Conservation (phyloP, 2,797 vertebrate genomes). For the Gallinago nigripennis region DNA sequence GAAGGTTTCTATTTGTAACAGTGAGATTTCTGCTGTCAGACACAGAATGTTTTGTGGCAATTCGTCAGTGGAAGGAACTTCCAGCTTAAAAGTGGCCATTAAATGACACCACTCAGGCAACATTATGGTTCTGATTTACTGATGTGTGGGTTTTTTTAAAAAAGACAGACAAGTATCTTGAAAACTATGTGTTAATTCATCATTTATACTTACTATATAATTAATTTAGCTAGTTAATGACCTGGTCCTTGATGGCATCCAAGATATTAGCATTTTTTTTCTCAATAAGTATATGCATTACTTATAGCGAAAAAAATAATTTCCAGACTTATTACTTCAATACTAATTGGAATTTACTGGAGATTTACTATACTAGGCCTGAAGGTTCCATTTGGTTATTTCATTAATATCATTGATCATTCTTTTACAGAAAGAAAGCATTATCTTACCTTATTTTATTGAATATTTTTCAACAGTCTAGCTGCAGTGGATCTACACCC, state of each 20-base stretch:
- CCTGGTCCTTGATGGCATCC: background rate
- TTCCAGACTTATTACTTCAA: conserved; percentile 12
- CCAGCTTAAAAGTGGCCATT: background rate
- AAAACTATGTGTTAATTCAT: background rate
- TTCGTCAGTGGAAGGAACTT: background rate
- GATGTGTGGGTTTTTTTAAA: background rate
- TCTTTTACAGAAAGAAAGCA: conserved; percentile 29
- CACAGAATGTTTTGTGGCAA: background rate
- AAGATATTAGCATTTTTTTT: background rate
- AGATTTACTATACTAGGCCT: conserved; percentile 29
- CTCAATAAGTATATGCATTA: background rate
- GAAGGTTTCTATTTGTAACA: background rate
- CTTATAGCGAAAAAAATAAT: background rate
- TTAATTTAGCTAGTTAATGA: background rate
- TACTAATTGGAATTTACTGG: conserved; percentile 40
- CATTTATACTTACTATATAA: background rate
- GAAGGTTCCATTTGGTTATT: conserved; percentile 53
- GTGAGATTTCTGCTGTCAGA: background rate
- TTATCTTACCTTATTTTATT: conserved; percentile 20
- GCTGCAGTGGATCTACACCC: background rate
- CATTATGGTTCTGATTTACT: background rate
- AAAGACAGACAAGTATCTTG: background rate
- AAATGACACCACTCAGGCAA: background rate
- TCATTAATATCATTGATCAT: conserved; percentile 22
- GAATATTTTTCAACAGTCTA: background rate